phyloP scores from a whole-genome alignment of 2,797 vertebrate species.

The Bradypodion ventrale region DNA sequence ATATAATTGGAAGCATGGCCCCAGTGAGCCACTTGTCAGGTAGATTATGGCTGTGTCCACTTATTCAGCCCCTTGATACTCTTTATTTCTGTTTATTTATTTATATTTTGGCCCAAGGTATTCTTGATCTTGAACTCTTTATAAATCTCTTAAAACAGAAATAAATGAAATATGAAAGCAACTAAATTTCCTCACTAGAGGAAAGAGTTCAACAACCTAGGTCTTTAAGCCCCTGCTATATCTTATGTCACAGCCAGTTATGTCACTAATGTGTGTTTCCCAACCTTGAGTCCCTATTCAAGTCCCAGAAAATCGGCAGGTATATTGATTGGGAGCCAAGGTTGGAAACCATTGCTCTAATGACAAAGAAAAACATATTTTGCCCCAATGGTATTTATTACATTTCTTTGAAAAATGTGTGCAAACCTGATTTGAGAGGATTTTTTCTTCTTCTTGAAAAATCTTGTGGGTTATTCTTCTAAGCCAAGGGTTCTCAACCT shows the following conservation, averaged over 20 bases:
- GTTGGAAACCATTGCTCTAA: too few relatives aligned
- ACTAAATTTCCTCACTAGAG: not conserved
- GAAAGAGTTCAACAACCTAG: not conserved
- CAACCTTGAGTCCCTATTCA: too few relatives aligned
- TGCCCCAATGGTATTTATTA: not conserved
- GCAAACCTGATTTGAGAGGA: too few relatives aligned
- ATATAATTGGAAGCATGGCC: not conserved
- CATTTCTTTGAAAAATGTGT: not conserved
- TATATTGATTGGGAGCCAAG: too few relatives aligned
- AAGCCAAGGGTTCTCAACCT: too few relatives aligned
- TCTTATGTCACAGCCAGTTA: not conserved
- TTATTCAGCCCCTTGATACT: not conserved
- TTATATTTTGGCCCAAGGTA: not conserved
- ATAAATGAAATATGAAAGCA: not conserved
- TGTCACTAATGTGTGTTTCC: not conserved
- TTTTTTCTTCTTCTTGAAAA: too few relatives aligned
- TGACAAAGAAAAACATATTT: not conserved
- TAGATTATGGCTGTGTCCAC: not conserved
- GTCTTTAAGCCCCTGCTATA: not conserved
- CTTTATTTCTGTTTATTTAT: not conserved
- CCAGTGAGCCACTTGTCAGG: not conserved
- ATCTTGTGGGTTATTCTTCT: too few relatives aligned
- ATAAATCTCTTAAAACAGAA: not conserved
- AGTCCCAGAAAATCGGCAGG: too few relatives aligned
- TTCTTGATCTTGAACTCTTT: not conserved